phyloP scores from a whole-genome alignment of 2,888 invertebrate species.

The Cylloceria caligata region DNA sequence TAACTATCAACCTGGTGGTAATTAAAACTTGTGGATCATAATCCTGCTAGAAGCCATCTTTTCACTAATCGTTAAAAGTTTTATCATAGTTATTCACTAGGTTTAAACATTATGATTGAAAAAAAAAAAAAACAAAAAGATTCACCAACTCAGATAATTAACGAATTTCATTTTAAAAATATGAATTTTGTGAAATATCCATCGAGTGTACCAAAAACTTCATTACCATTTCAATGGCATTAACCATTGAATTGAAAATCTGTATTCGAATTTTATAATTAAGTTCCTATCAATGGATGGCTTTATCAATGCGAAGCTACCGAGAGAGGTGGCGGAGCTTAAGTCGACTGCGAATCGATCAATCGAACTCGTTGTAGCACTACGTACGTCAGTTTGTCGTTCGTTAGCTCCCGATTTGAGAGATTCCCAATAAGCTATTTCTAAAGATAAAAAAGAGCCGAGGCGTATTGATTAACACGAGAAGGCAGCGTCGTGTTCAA shows the following conservation, averaged over 20 bases:
- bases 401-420: conserved; percentile 62
- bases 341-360: conserved; percentile 49
- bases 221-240: neutral
- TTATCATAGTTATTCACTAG: too few species aligned
- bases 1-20: too few species aligned
- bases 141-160: neutral
- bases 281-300: conserved; percentile 10
- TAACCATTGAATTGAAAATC: neutral
- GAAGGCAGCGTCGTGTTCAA: conserved; percentile 32
- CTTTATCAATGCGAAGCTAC: conserved; percentile 7
- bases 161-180: neutral
- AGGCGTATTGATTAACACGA: conserved; percentile 61
- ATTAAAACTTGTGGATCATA: too few species aligned
- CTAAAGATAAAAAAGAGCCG: conserved; percentile 29
- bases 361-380: conserved; percentile 72
- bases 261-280: conserved; percentile 38
- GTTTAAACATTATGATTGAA: too few species aligned
- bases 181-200: neutral
- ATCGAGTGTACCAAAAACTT: neutral
- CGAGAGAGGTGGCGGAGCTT: conserved; percentile 5
- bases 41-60: neutral
- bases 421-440: conserved; percentile 57
- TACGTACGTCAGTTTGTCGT: conserved; percentile 70
- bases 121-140: neutral
- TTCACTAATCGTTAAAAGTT: neutral